phyloP scores from a whole-genome alignment of 2,888 invertebrate species.

The Phaonia tiefii region DNA sequence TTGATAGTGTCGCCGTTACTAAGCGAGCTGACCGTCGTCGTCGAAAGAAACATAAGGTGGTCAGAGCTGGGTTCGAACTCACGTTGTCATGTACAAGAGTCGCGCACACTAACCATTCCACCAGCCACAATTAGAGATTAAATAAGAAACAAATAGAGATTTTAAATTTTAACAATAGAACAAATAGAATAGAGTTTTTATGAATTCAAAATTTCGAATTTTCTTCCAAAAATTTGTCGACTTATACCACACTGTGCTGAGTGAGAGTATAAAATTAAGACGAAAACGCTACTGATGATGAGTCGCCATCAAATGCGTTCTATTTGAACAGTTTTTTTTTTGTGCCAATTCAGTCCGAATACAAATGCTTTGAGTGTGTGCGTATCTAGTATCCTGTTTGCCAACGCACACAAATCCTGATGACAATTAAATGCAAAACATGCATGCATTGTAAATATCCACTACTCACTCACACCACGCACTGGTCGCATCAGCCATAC shows the following conservation, averaged over 20 bases:
- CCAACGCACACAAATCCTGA: constrained; percentile 67
- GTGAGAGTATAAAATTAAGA: neutral
- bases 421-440: constrained; percentile 67
- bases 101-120: too few relatives aligned
- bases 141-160: too few relatives aligned
- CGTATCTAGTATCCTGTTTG: constrained; percentile 62
- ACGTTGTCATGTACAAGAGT: too few relatives aligned
- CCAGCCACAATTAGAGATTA: too few relatives aligned
- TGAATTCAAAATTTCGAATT: too few relatives aligned
- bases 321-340: constrained; percentile 45
- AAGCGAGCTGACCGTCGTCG: too few relatives aligned
- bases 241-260: neutral
- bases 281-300: constrained; percentile 39
- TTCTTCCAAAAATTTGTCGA: too few relatives aligned
- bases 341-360: constrained; percentile 44
- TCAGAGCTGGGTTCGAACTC: too few relatives aligned
- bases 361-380: constrained; percentile 56
- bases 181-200: too few relatives aligned
- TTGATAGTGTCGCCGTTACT: too few relatives aligned
- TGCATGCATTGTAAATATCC: constrained; percentile 34
- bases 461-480: constrained; percentile 2
- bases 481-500: neutral
- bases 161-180: too few relatives aligned
- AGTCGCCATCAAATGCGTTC: constrained; percentile 53
- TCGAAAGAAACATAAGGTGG: too few relatives aligned